Conservation (phyloP, 2,797 vertebrate species). For the Crotalus adamanteus region DNA sequence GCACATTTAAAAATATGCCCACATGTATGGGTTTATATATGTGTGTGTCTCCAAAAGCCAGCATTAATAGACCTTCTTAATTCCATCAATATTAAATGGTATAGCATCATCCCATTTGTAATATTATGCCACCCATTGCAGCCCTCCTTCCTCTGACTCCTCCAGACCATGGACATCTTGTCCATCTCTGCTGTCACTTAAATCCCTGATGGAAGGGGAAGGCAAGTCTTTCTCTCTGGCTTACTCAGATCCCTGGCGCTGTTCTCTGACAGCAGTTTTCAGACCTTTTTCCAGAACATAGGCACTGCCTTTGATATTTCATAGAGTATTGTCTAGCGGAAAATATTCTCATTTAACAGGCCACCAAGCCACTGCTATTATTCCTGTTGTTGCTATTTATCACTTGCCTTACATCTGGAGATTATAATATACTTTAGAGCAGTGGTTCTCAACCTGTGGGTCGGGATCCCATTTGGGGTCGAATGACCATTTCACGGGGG, state of each 20-base stretch:
- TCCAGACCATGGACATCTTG: background rate
- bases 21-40: background rate
- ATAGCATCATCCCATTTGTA: background rate
- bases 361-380: background rate
- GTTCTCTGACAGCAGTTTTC: background rate
- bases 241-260: background rate
- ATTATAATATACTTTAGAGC: background rate
- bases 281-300: background rate
- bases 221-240: background rate
- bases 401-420: background rate
- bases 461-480: too few species aligned
- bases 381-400: background rate
- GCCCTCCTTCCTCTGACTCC: background rate
- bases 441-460: too few species aligned
- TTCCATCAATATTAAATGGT: background rate
- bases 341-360: background rate
- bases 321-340: background rate
- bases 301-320: background rate
- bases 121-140: background rate
- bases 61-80: background rate
- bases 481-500: too few species aligned
- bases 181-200: background rate
- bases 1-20: background rate
- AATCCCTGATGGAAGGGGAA: background rate
- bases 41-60: background rate